A percentile compares a stretch with the other conserved stretches of the same genome.
Evolutionary conservation across 2,888 invertebrate species (phyloP).

Genomic region (Drosophila limbata): DNA sequence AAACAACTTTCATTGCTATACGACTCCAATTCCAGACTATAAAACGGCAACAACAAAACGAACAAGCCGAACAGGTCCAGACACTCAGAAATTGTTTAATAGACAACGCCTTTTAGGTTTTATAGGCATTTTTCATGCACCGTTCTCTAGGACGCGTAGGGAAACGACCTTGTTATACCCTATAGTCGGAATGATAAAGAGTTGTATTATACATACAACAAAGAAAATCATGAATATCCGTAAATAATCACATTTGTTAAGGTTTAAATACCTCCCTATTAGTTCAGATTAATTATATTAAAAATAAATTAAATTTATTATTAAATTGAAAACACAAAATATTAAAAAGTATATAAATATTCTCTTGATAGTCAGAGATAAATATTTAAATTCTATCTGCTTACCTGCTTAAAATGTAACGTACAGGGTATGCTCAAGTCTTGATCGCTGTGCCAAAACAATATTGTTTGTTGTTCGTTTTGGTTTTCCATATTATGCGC

Average conservation of each 20-base stretch:
- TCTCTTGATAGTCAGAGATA: no score
- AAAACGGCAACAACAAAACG: conserved; percentile 37
- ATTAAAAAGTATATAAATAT: no score
- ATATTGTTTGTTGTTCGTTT: conserved; percentile 41
- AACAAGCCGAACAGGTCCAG: conserved; percentile 37
- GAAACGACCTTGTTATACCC: conserved; percentile 43
- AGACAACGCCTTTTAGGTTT: conserved; percentile 71
- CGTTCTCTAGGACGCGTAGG: conserved; percentile 15
- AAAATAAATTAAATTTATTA: no score
- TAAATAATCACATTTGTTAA: no score
- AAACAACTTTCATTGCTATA: conserved; percentile 54
- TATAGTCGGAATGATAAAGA: not conserved
- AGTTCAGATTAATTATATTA: no score
- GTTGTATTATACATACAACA: not conserved
- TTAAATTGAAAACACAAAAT: no score
- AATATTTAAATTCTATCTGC: not conserved
- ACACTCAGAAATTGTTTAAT: conserved; percentile 68
- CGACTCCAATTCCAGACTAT: conserved; percentile 57
- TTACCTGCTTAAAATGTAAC: not conserved
- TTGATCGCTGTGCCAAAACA: no score
- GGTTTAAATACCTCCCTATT: no score
- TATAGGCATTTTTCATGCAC: conserved; percentile 61
- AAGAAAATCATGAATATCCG: no score
- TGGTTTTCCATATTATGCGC: conserved; percentile 60
- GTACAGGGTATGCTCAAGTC: conserved; percentile 31